Evolutionary conservation across 2,113 vertebrate species (phyloP).

Genomic region (Passer montanus): DNA sequence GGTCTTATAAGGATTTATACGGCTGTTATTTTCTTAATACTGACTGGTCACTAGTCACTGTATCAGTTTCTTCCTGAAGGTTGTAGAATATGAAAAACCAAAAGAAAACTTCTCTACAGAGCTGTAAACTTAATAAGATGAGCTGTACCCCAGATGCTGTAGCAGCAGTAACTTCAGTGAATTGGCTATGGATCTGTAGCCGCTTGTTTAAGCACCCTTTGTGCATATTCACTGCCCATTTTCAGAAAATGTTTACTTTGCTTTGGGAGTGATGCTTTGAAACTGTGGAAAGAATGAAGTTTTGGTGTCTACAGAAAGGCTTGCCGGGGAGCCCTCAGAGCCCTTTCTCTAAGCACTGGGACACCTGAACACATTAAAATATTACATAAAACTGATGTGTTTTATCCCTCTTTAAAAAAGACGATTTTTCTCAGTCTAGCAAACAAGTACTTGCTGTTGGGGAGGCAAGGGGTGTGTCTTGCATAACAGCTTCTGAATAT

Average conservation of each 20-base stretch:
- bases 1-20: background rate
- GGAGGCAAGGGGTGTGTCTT: background rate
- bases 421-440: background rate
- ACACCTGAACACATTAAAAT: background rate
- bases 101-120: background rate
- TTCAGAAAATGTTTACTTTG: background rate
- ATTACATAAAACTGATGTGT: background rate
- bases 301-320: background rate
- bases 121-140: background rate
- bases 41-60: background rate
- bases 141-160: background rate
- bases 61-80: background rate
- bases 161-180: background rate
- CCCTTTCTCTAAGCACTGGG: background rate
- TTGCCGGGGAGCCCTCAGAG: too few species aligned
- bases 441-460: background rate
- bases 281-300: background rate
- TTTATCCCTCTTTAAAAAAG: background rate
- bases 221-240: background rate
- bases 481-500: constrained; percentile 42
- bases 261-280: background rate
- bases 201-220: background rate
- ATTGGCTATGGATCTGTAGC: background rate
- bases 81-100: background rate
- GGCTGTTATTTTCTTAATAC: background rate